Base-by-base conservation (phyloP, 2,797 vertebrate genomes). In the Australoheros facetus region DNA sequence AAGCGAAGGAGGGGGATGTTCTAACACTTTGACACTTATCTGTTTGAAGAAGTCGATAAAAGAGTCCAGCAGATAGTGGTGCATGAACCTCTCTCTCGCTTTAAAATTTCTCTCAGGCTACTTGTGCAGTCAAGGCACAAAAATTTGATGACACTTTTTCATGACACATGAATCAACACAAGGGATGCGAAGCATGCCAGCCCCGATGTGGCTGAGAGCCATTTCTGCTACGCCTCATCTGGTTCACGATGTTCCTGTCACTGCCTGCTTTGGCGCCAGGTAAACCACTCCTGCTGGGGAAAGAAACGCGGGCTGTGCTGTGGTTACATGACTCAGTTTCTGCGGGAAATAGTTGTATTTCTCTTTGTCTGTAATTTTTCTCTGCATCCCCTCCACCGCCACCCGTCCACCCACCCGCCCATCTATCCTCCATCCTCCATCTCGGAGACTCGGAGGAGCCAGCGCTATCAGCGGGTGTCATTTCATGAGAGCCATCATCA, bases 401-500 rank as follows among this genome's bases (percentile, higher is more conserved):
- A 7, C 51, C 48, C 57, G 6, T 26, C 28, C 30, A 48, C 21
- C 51, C 77, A 26, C 42, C 83, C 57, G 54, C 53, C 37, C 30
- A 48, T 21, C 54, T 75, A 30, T 56, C 55, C 83, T 45, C 87
- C 82, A 56, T 77, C 55, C 80, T 81, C 85, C 78, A 83, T 82
- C 71, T 80, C 45, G 3, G 73, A 79, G 81, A 84, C 88, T 84
- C 66, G 23, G 62, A 91, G 80, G 84, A 88, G 82, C 89, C 87
- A 17, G 83, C 48, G 28, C 87, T 90, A 92, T 91, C 91, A 92
- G 87, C 82, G 86, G 88, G 92, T 92, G 91, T 92, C 90, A 91
- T 92, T 93, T 94, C 92, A 88, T 74, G 83, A 92, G 93, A 93
- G 91, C 91, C 84, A 92, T 92, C 91, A 92, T 93, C 91, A 94